Base-by-base conservation (phyloP, 2,888 invertebrate genomes). In the Xylocampa areola region DNA sequence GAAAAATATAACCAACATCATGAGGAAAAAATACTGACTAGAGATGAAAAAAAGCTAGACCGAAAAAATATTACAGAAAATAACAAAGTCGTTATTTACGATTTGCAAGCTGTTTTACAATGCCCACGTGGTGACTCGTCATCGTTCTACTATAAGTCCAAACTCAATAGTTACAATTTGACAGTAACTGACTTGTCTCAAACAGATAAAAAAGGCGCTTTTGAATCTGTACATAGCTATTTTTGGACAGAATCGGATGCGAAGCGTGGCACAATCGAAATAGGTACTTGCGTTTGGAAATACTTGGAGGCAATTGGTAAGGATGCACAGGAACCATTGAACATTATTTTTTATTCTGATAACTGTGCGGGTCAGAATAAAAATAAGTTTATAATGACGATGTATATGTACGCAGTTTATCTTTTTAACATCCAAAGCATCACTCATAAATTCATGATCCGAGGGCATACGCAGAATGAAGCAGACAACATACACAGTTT, bases 391-490 rank as follows among this genome's bases (percentile, higher is more conserved):
- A 70, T 73, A 3, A 29, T 49, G n/a, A 58, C 65, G 29, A 35
- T 76, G 25, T 71, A 74, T 58, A 33, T 67, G 30, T 75, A 43
- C 48, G 70, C 72, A 3, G 61, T 74, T 1, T 16, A 33, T 33
- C 41, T 41, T 40, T 55, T 68, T 39, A 69, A 69, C 44, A 71
- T 80, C 30, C 44, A 62, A 39, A 66, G 57, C 37, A 79, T 82
- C 41, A 78, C 70, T 16, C 81, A 83, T 58, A 83, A 81, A 55
- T 82, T 76, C 63, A 43, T 81, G n/a, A 80, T 84, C n/a, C 57
- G 35, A 44, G 79, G 80, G 39, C 85, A 84, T 48, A 76, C 78
- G 10, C 83, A 84, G 66, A 85, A 84, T 52, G 82, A 82, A 58
- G 83, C 73, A 14, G 82, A 82, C 51, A 80, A 72, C 61, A 73